Evolutionary conservation across 2,113 vertebrate species (phyloP), one percentile per base, ranked within the genome.

Genomic region (Eira barbara): DNA sequence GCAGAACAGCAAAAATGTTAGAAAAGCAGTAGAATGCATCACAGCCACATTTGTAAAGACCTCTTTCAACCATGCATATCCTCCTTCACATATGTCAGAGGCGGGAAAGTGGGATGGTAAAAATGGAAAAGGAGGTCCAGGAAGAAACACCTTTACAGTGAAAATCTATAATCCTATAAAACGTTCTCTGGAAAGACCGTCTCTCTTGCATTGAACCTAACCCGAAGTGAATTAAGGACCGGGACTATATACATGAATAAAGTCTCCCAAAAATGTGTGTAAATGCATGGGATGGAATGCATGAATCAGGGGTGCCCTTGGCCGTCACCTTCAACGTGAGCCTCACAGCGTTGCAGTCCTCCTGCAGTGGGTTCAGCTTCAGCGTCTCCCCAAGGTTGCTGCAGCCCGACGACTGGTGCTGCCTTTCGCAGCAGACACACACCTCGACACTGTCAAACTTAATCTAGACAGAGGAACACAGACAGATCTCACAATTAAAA

Each of bases 361-460:
- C 98, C 59, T 98, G 99, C 98, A 99, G 99, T 0, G 99, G 99
- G 97, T 99, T 99, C 97, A 99, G 99, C 92, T 99, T 99, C 98
- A 99, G 98, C 0, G 99, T 99, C 98, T 99, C 99, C 97, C 99
- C 99, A 65, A 99, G 98, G 98, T 99, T 99, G 98, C 99, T 99
- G 99, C 99, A 99, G 98, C 99, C 99, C 3, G 99, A 99, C 27
- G 99, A 99, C 98, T 99, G 99, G 96, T 99, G 99, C 97, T 99
- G 99, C 55, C 99, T 98, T 98, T 99, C 99, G 63, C 99, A 99
- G 99, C 99, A 99, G 63, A 99, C 99, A 93, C 99, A 99, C 97
- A 99, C 99, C 82, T 99, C 99, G 80, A 99, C 99, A 13, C 99
- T 99, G 99, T 99, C 99, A 18, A 99, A 99, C 98, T 99, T 99